Evolutionary conservation across 2,113 vertebrate species (phyloP), one percentile per base, ranked within the genome.

Genomic region (Nansenia antarctica): DNA sequence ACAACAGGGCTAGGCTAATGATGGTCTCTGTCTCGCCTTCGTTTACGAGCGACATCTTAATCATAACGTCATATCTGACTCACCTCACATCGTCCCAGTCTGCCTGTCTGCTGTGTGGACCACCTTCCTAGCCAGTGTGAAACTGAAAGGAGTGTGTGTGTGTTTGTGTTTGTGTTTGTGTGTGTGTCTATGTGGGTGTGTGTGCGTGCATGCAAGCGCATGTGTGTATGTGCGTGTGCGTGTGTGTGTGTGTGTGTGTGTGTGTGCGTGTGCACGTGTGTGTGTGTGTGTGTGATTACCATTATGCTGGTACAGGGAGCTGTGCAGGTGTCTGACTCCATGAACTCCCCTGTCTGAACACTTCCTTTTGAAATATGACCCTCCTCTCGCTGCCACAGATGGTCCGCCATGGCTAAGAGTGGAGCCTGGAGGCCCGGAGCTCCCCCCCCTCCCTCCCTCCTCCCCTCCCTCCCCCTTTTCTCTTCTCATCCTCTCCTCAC

Each of bases 391-490:
- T 45, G 30, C n/a, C 54, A 52, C 78, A 74, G 69, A 72, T 68
- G 74, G 79, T 39, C 39, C 47, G n/a, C 14, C 15, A 18, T 52
- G 47, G 39, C 45, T 37, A 65, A 60, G 57, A 62, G 70, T 47
- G 54, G 31, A 53, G 18, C 60, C 47, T 9, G 8, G 29, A 55
- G 57, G 69, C 69, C 67, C 62, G 45, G 39, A 22, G 26, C 20
- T n/a, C 60, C 54, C 60, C 42, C 47, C 69, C 15, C 24, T 39
- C 54, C 24, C 32, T 55, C 14, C 61, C 66, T 63, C 62, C 35
- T 37, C 71, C 70, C 42, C 78, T 68, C 85, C 88, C 81, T 88
- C 80, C 55, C 52, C 59, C 57, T 18, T 55, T 26, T 26, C 52
- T 52, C 47, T 15, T 2, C n/a, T 18, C 2, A 5, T n/a, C 47